Percentiles rank a stretch among this genome's conserved stretches.
These are phyloP conservation scores for Callopanchax toddi DNA, from an alignment of 2,113 vertebrate genomes.

Conservation along the genomic window DNA sequence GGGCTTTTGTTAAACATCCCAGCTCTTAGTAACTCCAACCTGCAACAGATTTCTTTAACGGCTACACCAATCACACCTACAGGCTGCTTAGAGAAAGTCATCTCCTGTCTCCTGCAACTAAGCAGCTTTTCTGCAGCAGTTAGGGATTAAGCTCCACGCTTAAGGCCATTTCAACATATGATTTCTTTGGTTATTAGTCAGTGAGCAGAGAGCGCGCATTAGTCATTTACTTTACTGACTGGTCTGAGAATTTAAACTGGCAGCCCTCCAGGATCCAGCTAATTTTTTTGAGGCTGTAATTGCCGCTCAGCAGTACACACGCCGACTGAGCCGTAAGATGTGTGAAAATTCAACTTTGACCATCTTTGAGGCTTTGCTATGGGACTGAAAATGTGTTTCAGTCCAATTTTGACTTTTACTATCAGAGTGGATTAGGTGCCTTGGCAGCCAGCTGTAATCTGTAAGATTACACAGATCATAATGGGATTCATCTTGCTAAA, in stretches of 20 bases:
- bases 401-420: not conserved
- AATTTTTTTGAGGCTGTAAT: constrained; percentile 11
- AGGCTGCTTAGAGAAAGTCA: constrained; percentile 47
- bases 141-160: constrained; percentile 65
- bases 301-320: not conserved
- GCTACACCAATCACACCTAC: constrained; percentile 33
- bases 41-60: constrained; percentile 29
- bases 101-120: constrained; percentile 63
- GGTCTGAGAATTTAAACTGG: constrained; percentile 49
- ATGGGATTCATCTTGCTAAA: too few species aligned
- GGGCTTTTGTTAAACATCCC: constrained; percentile 5
- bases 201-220: constrained; percentile 39
- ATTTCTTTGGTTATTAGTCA: constrained; percentile 65
- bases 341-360: constrained; percentile 19
- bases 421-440: not conserved
- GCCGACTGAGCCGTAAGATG: not conserved
- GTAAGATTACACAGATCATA: not conserved
- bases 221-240: constrained; percentile 58
- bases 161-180: constrained; percentile 53
- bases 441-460: not conserved
- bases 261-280: constrained; percentile 28
- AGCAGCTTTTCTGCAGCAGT: constrained; percentile 66
- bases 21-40: not conserved
- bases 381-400: not conserved
- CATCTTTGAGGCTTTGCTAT: not conserved